Conservation (phyloP, 2,888 invertebrate species). For the Hypselothyrea guttata region DNA sequence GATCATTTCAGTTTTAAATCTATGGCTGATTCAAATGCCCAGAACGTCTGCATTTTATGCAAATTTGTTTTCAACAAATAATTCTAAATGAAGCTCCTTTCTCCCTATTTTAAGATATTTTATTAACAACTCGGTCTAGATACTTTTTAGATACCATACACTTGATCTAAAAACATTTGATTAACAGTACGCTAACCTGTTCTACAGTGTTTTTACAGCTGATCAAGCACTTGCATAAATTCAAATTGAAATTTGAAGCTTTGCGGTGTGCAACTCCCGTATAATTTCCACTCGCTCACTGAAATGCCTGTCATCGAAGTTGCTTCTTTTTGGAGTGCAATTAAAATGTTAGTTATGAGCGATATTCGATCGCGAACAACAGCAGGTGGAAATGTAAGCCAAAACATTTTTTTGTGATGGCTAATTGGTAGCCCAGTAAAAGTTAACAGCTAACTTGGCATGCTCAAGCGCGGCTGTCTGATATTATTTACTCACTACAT, state of each 20-base stretch:
- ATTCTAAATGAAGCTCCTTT: too few relatives aligned
- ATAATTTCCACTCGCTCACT: conserved; percentile 30
- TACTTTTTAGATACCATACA: too few relatives aligned
- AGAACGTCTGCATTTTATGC: too few relatives aligned
- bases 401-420: conserved; percentile 44
- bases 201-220: background rate
- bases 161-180: too few relatives aligned
- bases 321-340: conserved; percentile 29
- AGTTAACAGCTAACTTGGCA: conserved; percentile 56
- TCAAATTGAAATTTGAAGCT: conserved; percentile 39
- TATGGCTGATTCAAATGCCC: too few relatives aligned
- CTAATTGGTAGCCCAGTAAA: conserved; percentile 42
- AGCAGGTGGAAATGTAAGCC: conserved; percentile 65
- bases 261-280: conserved; percentile 48
- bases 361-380: conserved; percentile 9
- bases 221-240: conserved; percentile 9
- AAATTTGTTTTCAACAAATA: too few relatives aligned
- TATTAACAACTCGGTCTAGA: too few relatives aligned
- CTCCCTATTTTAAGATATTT: too few relatives aligned
- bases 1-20: too few relatives aligned
- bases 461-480: conserved; percentile 25
- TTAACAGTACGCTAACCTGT: too few relatives aligned
- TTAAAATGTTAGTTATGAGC: conserved; percentile 59
- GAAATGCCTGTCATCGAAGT: conserved; percentile 28
- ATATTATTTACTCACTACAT: conserved; percentile 49